Conservation (phyloP, 2,113 vertebrate genomes). For the Epinephelus cyanopodus region DNA sequence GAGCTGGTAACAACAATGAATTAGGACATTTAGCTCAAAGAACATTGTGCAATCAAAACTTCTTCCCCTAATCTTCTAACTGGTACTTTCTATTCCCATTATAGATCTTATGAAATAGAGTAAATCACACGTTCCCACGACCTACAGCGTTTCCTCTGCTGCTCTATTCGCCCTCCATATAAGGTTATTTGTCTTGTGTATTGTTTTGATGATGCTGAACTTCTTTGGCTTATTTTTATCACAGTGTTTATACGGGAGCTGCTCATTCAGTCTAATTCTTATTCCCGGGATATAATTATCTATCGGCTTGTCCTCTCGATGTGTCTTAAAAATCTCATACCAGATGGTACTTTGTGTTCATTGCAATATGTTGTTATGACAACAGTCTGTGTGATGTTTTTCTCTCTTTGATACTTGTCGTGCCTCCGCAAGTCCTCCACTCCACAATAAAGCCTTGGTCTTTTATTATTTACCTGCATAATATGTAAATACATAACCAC, state of each 20-base stretch:
- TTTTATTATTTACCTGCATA: conserved; percentile 35
- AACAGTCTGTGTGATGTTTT: conserved; percentile 82
- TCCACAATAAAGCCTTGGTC: conserved; percentile 32
- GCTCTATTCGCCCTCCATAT: not conserved
- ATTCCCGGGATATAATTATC: conserved; percentile 77
- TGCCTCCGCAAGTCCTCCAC: conserved; percentile 46
- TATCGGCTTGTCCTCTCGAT: conserved; percentile 74
- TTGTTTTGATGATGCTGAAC: not conserved
- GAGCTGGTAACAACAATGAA: conserved; percentile 56
- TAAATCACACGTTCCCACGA: not conserved
- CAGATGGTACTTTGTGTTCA: conserved; percentile 82
- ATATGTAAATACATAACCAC: not conserved
- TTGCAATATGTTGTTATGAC: conserved; percentile 86
- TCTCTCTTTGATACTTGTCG: conserved; percentile 79
- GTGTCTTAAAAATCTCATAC: conserved; percentile 75
- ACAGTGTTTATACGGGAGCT: conserved; percentile 14
- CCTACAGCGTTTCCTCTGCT: conserved; percentile 1
- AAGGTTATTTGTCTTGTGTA: not conserved
- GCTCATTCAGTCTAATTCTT: conserved; percentile 63
- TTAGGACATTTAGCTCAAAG: conserved; percentile 61
- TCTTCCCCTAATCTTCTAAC: conserved; percentile 11
- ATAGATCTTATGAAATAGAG: conserved; percentile 9
- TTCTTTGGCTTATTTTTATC: not conserved
- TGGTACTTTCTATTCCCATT: conserved; percentile 19
- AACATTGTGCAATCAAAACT: conserved; percentile 58